Base-by-base conservation (phyloP, 2,888 invertebrate genomes). In the Ganaspis brasiliensis region DNA sequence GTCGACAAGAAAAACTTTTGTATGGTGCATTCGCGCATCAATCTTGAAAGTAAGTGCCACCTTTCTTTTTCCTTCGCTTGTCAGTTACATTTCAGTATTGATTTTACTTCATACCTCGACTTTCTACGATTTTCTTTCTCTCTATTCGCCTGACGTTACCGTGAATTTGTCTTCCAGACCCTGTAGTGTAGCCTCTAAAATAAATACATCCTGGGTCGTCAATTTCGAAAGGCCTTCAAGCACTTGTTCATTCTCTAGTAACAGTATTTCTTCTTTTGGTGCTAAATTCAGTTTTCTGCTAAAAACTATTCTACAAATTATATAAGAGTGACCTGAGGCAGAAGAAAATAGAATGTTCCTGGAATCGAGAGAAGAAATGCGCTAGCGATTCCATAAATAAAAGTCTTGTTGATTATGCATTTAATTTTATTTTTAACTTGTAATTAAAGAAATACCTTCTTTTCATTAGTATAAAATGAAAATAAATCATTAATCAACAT, bases 161-260 rank as follows among this genome's bases (percentile, higher is more conserved):
- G 16, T 24, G 26, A 67, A 67, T 67, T 67, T 67, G 8, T 67
- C 67, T 49, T 67, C 26, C 24, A 24, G 45, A 24, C 40, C 45
- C 45, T 24, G 45, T 14, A 63, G 63, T 19, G n/a, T n/a, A 67
- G 67, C 10, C 26, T 45, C 59, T 24, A 67, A 45, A 40, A 67
- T 67, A 67, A 63, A 63, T 63, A 63, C 63, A 63, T 63, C 40
- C 63, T 37, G 21, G 63, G 40, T 63, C 40, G 63, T 63, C 63
- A 63, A 21, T 40, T 14, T 19, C 37, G 37, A 40, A 40, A 16
- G 31, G 63, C 9, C 63, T 24, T 40, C 63, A 37, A 63, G 40
- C 40, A 21, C 63, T 63, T 63, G 37, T 52, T 52, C 52, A 37
- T 40, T 63, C 21, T 63, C 21, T 37, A 40, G 35, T 61, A 37